A percentile compares a stretch with the other conserved stretches of the same genome.
Conservation (phyloP, 2,888 invertebrate species). For the Mayetiola destructor region DNA sequence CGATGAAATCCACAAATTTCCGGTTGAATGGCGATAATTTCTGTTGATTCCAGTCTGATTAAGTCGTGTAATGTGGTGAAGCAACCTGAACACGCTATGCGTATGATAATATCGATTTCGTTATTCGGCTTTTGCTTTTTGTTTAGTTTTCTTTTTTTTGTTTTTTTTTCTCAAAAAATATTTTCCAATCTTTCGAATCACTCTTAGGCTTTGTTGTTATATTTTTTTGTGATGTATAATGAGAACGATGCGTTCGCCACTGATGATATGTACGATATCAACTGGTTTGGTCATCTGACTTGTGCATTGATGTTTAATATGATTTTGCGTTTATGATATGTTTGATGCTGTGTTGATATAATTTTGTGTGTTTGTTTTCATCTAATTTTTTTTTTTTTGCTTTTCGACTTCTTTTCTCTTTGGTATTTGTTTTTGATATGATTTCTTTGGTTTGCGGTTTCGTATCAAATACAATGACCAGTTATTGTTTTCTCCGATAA, state of each 20-base stretch:
- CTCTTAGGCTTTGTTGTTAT: conserved; percentile 8
- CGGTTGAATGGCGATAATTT: conserved; percentile 7
- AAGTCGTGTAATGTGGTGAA: not conserved
- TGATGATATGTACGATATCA: too few relatives aligned
- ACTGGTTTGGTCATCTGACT: conserved; percentile 10
- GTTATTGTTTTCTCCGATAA: not conserved
- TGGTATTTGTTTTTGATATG: not conserved
- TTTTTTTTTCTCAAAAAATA: not conserved
- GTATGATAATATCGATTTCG: not conserved
- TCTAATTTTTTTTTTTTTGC: not conserved
- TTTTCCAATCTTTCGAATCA: not conserved
- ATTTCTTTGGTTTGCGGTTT: conserved; percentile 9
- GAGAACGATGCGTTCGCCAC: too few relatives aligned
- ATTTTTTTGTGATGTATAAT: conserved; percentile 5
- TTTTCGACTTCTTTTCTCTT: not conserved
- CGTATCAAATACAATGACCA: not conserved
- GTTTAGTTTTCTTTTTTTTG: not conserved
- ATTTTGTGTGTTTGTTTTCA: too few relatives aligned
- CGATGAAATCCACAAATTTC: conserved; percentile 1
- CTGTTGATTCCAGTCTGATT: not conserved
- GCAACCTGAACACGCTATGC: not conserved
- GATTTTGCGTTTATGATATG: not conserved
- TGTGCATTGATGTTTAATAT: not conserved
- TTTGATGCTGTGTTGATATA: not conserved
- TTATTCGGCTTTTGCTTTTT: not conserved